Percentiles rank a stretch among this genome's conserved stretches.
phyloP scores from a whole-genome alignment of 2,797 vertebrate species.

The Microctenopoma stevenorrisi region DNA sequence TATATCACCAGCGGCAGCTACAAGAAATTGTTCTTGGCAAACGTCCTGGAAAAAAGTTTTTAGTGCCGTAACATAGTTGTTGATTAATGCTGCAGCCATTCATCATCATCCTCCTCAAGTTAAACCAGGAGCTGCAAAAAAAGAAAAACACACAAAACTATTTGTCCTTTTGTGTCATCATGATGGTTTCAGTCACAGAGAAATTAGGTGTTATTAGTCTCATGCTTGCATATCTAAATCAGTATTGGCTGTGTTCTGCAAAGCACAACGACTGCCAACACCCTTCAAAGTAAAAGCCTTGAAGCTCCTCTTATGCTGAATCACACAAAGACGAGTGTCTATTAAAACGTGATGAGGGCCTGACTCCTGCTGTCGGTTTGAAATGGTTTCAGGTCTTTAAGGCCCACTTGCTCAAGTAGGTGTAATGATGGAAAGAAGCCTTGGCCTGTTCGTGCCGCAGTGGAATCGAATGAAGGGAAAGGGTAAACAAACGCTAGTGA shows the following conservation, averaged over 20 bases:
- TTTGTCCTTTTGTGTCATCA: neutral
- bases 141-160: too few relatives aligned
- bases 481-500: conserved; percentile 9
- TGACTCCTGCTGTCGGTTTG: neutral
- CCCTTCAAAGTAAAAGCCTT: conserved; percentile 10
- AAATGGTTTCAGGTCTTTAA: neutral
- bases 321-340: neutral
- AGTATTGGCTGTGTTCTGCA: neutral
- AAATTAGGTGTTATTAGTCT: neutral
- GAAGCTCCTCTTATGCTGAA: neutral
- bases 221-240: neutral
- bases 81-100: conserved; percentile 12
- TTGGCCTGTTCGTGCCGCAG: neutral
- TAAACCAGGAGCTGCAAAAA: neutral
- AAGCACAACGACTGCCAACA: neutral
- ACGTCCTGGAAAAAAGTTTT: conserved; percentile 24
- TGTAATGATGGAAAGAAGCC: neutral
- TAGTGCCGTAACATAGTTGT: neutral
- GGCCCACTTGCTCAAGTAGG: neutral
- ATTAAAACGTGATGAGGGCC: too few relatives aligned
- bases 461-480: neutral
- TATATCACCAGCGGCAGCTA: conserved; percentile 7
- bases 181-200: neutral
- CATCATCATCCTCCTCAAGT: neutral
- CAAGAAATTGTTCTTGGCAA: conserved; percentile 33